Percentiles rank a stretch among this genome's conserved stretches.
These are phyloP conservation scores for Rhinolophus ferrumequinum DNA, from an alignment of 2,113 vertebrate species.

Conservation along the genomic window DNA sequence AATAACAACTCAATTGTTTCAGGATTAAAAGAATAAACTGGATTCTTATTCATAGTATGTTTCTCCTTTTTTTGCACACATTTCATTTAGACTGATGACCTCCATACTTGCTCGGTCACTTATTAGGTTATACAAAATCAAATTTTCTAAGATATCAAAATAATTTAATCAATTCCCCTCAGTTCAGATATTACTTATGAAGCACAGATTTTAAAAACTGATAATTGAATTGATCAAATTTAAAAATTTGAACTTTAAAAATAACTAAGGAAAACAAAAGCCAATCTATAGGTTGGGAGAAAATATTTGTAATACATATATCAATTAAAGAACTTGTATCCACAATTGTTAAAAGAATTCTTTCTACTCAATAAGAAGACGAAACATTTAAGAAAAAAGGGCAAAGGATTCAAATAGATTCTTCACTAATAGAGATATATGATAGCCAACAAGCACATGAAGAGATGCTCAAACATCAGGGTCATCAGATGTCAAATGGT, in stretches of 20 bases:
- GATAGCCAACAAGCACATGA: background rate
- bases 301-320: background rate
- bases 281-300: background rate
- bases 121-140: background rate
- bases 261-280: background rate
- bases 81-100: background rate
- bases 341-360: background rate
- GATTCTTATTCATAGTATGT: background rate
- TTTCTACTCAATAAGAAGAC: background rate
- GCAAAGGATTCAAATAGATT: background rate
- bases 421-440: background rate
- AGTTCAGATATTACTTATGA: background rate
- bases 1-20: background rate
- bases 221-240: background rate
- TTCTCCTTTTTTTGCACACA: background rate
- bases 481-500: background rate
- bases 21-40: background rate
- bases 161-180: background rate
- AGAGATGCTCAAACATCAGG: background rate
- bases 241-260: background rate
- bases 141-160: background rate
- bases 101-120: background rate
- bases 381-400: background rate
- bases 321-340: background rate
- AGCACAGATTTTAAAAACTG: background rate